Percentiles rank a stretch among this genome's conserved stretches.
Evolutionary conservation across 2,113 vertebrate genomes (phyloP).

Genomic region (Megatriorchis doriae): DNA sequence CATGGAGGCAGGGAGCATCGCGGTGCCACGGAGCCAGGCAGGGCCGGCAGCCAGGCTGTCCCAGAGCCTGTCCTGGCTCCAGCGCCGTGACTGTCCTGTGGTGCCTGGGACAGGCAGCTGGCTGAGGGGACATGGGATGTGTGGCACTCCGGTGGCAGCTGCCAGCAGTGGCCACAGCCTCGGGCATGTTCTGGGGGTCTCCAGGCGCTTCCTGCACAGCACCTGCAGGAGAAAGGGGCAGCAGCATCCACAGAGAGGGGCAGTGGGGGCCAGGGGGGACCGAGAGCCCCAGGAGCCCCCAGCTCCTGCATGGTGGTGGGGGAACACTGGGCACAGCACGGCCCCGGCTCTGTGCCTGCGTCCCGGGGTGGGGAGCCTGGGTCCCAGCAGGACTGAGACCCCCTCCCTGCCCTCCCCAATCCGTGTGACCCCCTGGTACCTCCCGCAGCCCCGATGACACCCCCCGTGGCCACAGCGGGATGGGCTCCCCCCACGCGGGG

Average conservation of each 20-base stretch:
- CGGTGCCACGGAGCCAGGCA: not conserved
- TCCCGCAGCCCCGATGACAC: not conserved
- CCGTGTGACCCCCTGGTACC: too few species aligned
- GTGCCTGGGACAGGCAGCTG: not conserved
- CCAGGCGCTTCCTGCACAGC: not conserved
- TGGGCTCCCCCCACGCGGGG: too few species aligned
- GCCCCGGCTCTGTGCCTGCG: too few species aligned
- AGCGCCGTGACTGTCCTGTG: not conserved
- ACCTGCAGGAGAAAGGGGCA: too few species aligned
- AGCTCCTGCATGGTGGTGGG: accelerated
- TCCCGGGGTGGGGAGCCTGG: accelerated
- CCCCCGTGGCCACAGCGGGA: not conserved
- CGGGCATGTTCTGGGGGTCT: not conserved
- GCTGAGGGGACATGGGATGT: not conserved
- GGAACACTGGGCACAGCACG: not conserved
- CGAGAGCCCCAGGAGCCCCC: not conserved
- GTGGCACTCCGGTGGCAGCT: not conserved
- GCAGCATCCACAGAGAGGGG: not conserved
- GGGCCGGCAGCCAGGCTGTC: not conserved
- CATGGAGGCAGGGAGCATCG: not conserved
- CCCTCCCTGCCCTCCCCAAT: too few species aligned
- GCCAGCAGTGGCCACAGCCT: not conserved
- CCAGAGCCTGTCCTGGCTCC: not conserved
- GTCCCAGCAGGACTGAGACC: accelerated
- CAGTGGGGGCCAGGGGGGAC: not conserved